These are phyloP conservation scores for Hyperoodon ampullatus DNA, from an alignment of 2,113 vertebrate species.

Conservation along the genomic window DNA sequence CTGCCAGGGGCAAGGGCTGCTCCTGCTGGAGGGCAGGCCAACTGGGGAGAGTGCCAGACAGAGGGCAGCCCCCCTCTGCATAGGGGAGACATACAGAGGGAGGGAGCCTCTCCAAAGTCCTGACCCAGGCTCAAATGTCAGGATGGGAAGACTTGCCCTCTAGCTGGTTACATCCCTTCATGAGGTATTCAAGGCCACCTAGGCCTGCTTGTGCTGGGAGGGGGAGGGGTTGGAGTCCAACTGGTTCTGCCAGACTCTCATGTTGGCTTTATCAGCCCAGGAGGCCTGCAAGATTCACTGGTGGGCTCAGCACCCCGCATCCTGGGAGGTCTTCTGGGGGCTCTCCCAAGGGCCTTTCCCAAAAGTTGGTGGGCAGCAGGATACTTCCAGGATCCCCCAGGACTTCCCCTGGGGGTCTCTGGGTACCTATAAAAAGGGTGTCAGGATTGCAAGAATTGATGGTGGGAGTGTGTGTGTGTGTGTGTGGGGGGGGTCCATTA, in stretches of 20 bases:
- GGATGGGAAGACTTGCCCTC: neutral
- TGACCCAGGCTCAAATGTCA: neutral
- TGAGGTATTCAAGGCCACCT: neutral
- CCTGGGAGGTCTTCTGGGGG: neutral
- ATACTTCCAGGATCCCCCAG: neutral
- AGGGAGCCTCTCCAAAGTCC: neutral
- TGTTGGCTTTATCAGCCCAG: neutral
- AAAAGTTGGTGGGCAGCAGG: neutral
- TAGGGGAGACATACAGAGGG: accelerated
- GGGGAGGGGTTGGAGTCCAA: neutral
- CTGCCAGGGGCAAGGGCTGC: neutral
- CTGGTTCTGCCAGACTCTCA: neutral
- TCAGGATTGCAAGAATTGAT: neutral
- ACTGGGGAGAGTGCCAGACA: neutral
- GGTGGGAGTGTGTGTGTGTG: neutral
- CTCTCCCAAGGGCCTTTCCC: neutral
- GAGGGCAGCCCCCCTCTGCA: no score
- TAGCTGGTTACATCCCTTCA: neutral
- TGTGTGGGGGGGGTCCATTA: neutral
- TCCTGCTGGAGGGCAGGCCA: neutral
- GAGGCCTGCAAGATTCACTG: neutral
- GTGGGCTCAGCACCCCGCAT: neutral
- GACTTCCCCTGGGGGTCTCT: neutral
- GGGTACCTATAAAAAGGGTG: neutral
- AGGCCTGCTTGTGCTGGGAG: neutral